A percentile compares a stretch with the other conserved stretches of the same genome.
These are phyloP conservation scores for Dicroscelio sp. DNA, from an alignment of 2,888 invertebrate species.

Conservation along the genomic window DNA sequence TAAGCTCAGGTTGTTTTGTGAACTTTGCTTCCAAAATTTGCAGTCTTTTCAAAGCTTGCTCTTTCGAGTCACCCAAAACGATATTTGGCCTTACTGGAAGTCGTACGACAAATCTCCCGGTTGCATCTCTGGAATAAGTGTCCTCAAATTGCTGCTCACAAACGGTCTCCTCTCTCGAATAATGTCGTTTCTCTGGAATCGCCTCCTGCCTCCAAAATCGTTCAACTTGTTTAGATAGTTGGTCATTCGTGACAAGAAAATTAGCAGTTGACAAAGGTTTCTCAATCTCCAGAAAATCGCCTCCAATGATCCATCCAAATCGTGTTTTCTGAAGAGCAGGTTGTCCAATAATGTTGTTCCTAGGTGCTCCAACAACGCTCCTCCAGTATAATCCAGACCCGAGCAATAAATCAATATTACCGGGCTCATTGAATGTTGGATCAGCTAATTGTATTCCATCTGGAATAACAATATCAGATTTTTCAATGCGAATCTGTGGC, in stretches of 20 bases:
- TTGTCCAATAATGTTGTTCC: neutral
- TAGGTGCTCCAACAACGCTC: neutral
- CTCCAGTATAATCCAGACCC: slow-evolving; percentile 30
- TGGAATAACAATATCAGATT: neutral
- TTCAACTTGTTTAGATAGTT: neutral
- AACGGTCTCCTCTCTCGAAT: neutral
- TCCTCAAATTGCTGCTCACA: neutral
- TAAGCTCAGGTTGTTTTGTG: slow-evolving; percentile 25
- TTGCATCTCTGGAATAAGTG: slow-evolving; percentile 21
- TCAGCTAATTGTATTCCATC: slow-evolving; percentile 5
- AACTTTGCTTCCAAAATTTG: slow-evolving; percentile 45
- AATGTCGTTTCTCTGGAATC: neutral
- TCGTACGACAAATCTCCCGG: slow-evolving; percentile 68
- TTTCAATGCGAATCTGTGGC: neutral
- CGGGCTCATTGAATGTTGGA: slow-evolving; percentile 9
- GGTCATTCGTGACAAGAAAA: neutral
- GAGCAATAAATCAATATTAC: slow-evolving; percentile 1
- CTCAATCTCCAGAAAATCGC: neutral
- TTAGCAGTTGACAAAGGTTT: neutral
- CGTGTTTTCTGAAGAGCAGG: slow-evolving; percentile 16
- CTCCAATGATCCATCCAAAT: slow-evolving; percentile 29
- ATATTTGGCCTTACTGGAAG: slow-evolving; percentile 47
- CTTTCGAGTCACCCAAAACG: slow-evolving; percentile 62
- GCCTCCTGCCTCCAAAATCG: slow-evolving; percentile 5
- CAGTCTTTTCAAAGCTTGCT: slow-evolving; percentile 62